Evolutionary conservation across 1,140 invertebrate genomes (phyloP).

Genomic region (Venturia canescens): DNA sequence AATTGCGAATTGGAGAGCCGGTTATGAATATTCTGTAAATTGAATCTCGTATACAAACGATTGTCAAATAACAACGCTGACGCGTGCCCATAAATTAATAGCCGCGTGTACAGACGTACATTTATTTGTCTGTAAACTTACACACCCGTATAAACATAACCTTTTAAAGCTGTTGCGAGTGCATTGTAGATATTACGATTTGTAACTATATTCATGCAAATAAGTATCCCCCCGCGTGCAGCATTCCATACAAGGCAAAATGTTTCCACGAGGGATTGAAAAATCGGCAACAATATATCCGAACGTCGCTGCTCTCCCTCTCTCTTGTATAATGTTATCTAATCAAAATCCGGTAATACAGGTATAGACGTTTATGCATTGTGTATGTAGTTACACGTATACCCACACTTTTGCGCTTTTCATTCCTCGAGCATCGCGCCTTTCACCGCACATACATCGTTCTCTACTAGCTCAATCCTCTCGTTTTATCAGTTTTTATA

Average conservation of each 20-base stretch:
- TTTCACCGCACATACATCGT: conserved; percentile 45
- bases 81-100: conserved; percentile 65
- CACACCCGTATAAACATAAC: neutral
- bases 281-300: conserved; percentile 52
- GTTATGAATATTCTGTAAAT: conserved; percentile 65
- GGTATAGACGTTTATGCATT: neutral
- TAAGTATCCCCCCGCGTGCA: neutral
- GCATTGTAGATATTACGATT: conserved; percentile 1
- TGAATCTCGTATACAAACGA: conserved; percentile 55
- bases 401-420: conserved; percentile 20
- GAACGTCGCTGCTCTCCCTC: neutral
- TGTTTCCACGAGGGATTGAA: conserved; percentile 31
- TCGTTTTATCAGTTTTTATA: conserved; percentile 43
- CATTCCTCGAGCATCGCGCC: conserved; percentile 40
- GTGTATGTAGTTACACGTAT: neutral
- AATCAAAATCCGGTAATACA: conserved; percentile 58
- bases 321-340: conserved; percentile 54
- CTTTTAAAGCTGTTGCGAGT: neutral
- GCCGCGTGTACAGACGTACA: conserved; percentile 32
- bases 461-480: conserved; percentile 27
- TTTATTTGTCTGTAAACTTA: neutral
- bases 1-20: conserved; percentile 7
- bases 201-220: neutral
- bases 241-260: neutral
- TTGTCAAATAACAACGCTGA: conserved; percentile 61